Percentiles rank a stretch among this genome's conserved stretches.
These are phyloP conservation scores for Urophycis tenuis DNA, from an alignment of 2,797 vertebrate species.

Conservation along the genomic window DNA sequence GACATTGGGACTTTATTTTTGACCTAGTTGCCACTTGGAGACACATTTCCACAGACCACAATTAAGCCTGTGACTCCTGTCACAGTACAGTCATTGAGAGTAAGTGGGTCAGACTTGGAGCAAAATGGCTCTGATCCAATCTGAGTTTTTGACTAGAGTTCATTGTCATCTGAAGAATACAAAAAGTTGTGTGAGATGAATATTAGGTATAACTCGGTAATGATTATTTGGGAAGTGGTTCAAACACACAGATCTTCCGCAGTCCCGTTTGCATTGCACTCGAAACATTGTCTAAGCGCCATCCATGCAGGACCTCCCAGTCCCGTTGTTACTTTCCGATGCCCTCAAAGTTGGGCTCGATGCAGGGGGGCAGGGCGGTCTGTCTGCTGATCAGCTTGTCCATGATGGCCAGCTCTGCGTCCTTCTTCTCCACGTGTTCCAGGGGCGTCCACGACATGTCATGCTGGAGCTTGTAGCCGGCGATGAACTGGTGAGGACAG, in stretches of 20 bases:
- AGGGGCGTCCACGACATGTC: slow-evolving; percentile 93
- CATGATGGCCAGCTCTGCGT: slow-evolving; percentile 76
- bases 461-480: slow-evolving; percentile 86
- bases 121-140: neutral
- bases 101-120: no score
- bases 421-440: slow-evolving; percentile 77
- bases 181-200: neutral
- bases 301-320: slow-evolving; percentile 1
- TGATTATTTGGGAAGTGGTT: neutral
- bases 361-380: slow-evolving; percentile 59
- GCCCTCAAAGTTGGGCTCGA: slow-evolving; percentile 76
- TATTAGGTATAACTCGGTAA: neutral
- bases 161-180: neutral
- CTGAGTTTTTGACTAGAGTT: no score
- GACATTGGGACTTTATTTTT: neutral
- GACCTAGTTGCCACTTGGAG: neutral
- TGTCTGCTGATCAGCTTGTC: slow-evolving; percentile 82
- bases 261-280: neutral
- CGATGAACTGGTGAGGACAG: slow-evolving; percentile 79
- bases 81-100: neutral
- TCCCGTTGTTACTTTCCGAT: slow-evolving; percentile 58
- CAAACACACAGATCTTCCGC: neutral
- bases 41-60: neutral
- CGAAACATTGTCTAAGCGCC: no score
- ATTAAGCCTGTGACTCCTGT: neutral